phyloP scores from a whole-genome alignment of 2,888 invertebrate species.

The Diarsia dahlii region DNA sequence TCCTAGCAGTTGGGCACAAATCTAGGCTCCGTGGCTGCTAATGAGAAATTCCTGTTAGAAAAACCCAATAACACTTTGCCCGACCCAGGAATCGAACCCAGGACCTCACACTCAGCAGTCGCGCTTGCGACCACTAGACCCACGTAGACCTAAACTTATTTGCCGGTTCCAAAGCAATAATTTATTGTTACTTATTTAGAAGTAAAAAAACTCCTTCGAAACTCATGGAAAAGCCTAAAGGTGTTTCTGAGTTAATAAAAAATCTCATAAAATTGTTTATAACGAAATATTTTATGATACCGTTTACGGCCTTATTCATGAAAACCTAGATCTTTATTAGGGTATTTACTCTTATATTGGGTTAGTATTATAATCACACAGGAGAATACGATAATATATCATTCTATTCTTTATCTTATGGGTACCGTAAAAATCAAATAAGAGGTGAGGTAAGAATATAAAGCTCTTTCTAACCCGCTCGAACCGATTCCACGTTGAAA shows the following conservation, averaged over 20 bases:
- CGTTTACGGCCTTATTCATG: conserved; percentile 45
- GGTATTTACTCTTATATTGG: conserved; percentile 10
- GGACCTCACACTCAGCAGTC: no score
- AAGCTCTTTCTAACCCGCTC: not conserved
- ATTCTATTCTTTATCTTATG: not conserved
- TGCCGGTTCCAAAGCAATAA: not conserved
- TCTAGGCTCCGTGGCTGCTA: no score
- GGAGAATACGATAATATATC: not conserved
- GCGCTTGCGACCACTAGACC: not conserved
- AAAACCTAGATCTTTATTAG: conserved; percentile 34
- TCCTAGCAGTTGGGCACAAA: no score
- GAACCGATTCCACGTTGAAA: not conserved
- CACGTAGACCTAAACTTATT: not conserved
- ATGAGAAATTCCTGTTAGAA: no score
- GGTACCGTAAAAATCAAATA: not conserved
- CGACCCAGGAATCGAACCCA: not conserved
- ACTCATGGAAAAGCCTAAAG: conserved; percentile 9
- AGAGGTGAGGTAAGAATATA: not conserved
- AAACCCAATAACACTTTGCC: no score
- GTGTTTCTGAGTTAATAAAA: conserved; percentile 51
- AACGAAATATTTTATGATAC: conserved; percentile 39
- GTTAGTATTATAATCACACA: not conserved
- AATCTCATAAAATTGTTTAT: conserved; percentile 52
- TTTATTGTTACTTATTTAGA: not conserved
- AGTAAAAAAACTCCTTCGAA: not conserved